phyloP scores from a whole-genome alignment of 37 sponge, comb jelly and placozoan genomes.

The Halichondria panicea region DNA sequence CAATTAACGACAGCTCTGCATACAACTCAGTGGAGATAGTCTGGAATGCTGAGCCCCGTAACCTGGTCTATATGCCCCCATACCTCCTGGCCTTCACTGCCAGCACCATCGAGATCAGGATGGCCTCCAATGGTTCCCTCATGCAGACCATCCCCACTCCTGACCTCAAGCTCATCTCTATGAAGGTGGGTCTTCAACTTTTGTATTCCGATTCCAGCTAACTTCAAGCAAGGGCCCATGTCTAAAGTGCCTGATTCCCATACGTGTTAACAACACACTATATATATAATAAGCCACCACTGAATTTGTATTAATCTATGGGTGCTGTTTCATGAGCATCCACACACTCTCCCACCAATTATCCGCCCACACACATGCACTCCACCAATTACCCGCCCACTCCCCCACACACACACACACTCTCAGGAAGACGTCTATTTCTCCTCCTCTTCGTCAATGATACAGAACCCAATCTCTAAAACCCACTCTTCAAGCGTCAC shows the following conservation, averaged over 20 bases:
- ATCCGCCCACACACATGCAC: conserved; percentile 14
- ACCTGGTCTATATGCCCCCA: conserved; percentile 43
- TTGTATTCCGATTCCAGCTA: neutral
- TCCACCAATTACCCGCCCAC: conserved; percentile 23
- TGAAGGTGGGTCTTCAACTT: conserved; percentile 24
- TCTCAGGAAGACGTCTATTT: conserved; percentile 35
- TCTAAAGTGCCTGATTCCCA: neutral
- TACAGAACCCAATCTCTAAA: neutral
- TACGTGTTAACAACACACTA: neutral
- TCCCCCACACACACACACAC: conserved; percentile 67
- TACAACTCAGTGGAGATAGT: conserved; percentile 45
- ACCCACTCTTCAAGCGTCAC: neutral
- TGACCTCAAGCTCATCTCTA: conserved; percentile 63
- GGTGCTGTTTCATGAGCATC: no score
- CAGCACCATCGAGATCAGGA: conserved; percentile 65
- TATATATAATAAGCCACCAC: neutral
- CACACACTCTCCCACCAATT: neutral
- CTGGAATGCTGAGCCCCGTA: conserved; percentile 54
- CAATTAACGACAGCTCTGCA: conserved; percentile 34
- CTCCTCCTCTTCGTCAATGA: conserved; percentile 19
- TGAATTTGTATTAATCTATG: no score
- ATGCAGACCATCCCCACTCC: conserved; percentile 69
- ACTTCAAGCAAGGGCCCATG: neutral
- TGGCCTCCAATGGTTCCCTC: conserved; percentile 75
- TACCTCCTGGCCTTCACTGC: conserved; percentile 75